Evolutionary conservation across 2,888 invertebrate genomes (phyloP).

Genomic region (Megaustenia siamemsis): DNA sequence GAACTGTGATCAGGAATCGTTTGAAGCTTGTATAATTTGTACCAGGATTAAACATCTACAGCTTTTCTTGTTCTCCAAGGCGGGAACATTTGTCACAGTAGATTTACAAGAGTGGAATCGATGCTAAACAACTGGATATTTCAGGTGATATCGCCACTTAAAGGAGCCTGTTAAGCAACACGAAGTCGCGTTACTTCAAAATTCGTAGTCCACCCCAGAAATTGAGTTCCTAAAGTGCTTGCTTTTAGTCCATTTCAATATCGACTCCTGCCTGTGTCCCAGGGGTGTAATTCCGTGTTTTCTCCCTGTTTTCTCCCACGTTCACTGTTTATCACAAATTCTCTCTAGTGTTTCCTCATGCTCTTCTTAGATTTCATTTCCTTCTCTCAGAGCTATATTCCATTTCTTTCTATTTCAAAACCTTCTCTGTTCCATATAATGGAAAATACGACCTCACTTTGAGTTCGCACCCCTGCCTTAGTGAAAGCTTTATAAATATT

Average conservation of each 20-base stretch:
- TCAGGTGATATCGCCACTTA: conserved; percentile 6
- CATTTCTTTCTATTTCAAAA: not conserved
- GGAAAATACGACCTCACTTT: not conserved
- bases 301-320: not conserved
- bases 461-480: not conserved
- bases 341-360: not conserved
- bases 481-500: not conserved
- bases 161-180: not conserved
- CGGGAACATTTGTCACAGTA: not conserved
- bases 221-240: conserved; percentile 10
- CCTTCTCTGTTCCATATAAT: not conserved
- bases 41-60: not conserved
- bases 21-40: not conserved
- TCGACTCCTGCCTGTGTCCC: conserved; percentile 6
- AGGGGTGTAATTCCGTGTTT: conserved; percentile 20
- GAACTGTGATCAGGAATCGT: not conserved
- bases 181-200: conserved; percentile 17
- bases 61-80: not conserved
- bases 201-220: not conserved
- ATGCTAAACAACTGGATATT: not conserved
- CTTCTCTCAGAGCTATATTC: not conserved
- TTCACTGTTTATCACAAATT: not conserved
- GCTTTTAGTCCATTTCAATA: conserved; percentile 35
- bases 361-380: not conserved
- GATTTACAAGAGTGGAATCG: not conserved